Conservation (phyloP, 1,140 invertebrate species). For the Formica selysi region DNA sequence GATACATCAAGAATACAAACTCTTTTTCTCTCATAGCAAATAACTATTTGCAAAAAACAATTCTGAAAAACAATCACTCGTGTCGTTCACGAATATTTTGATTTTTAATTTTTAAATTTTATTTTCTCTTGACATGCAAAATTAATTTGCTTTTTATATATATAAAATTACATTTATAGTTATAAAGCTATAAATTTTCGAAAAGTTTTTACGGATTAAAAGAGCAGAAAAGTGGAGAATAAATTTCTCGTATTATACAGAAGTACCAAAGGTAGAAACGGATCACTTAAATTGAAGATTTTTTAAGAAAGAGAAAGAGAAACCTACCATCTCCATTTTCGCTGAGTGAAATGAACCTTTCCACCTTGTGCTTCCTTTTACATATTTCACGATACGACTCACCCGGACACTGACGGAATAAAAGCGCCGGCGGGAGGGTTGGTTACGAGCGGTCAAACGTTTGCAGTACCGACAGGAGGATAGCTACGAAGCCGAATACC, state of each 20-base stretch:
- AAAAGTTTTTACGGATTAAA: conserved; percentile 1
- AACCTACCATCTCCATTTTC: conserved; percentile 46
- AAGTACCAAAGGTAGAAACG: conserved; percentile 4
- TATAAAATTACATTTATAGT: no score
- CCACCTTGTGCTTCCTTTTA: conserved; percentile 64
- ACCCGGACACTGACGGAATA: conserved; percentile 69
- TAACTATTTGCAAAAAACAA: not conserved
- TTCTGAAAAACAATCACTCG: not conserved
- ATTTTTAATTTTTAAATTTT: not conserved
- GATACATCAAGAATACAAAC: not conserved
- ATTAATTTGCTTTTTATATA: no score
- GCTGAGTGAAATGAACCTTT: conserved; percentile 58
- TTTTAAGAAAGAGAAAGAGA: not conserved
- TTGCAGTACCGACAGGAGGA: conserved; percentile 61
- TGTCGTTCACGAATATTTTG: not conserved
- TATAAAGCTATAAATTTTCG: not conserved
- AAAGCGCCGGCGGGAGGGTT: conserved; percentile 63
- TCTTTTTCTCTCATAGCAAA: not conserved
- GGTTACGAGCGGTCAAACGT: conserved; percentile 72
- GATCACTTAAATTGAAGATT: conserved; percentile 42
- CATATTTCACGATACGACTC: conserved; percentile 71
- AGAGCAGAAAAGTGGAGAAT: not conserved
- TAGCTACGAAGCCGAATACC: conserved; percentile 71
- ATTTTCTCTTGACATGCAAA: not conserved
- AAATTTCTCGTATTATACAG: conserved; percentile 17